Percentiles rank a stretch among this genome's conserved stretches.
phyloP scores from a whole-genome alignment of 2,888 invertebrate species.

The Bombylius discolor region DNA sequence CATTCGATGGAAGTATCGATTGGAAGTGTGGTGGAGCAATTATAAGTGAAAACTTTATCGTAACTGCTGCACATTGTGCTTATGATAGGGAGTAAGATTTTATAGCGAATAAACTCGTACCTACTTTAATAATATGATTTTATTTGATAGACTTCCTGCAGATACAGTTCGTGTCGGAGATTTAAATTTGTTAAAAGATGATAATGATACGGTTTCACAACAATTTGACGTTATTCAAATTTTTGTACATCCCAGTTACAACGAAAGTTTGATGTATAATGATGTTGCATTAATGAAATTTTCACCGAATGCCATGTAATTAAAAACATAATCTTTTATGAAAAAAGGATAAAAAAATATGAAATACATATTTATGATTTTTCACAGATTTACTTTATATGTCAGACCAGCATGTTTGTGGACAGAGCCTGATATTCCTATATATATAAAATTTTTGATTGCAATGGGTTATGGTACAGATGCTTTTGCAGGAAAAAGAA shows the following conservation, averaged over 20 bases:
- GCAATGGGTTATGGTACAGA: constrained; percentile 51
- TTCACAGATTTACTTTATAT: constrained; percentile 1
- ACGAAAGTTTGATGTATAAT: constrained; percentile 34
- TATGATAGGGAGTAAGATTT: neutral
- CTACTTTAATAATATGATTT: neutral
- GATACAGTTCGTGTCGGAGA: constrained; percentile 21
- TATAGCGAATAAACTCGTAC: neutral
- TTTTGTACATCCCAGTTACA: constrained; percentile 35
- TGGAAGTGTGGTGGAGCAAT: constrained; percentile 5
- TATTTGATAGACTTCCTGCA: constrained; percentile 10
- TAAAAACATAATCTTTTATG: too few relatives aligned
- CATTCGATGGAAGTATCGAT: neutral
- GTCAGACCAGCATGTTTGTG: constrained; percentile 48
- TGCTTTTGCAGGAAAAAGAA: constrained; percentile 30
- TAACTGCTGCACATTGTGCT: constrained; percentile 13
- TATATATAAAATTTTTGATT: constrained; percentile 33
- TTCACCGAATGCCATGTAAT: neutral
- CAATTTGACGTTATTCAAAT: constrained; percentile 28
- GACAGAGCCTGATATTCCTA: constrained; percentile 26
- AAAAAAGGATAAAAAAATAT: too few relatives aligned
- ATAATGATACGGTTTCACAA: constrained; percentile 16
- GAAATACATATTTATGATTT: neutral
- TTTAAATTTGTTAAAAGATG: constrained; percentile 17
- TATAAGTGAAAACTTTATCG: constrained; percentile 4
- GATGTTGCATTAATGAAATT: constrained; percentile 40